These are phyloP conservation scores for Elachura formosa DNA, from an alignment of 2,113 vertebrate species.

Conservation along the genomic window DNA sequence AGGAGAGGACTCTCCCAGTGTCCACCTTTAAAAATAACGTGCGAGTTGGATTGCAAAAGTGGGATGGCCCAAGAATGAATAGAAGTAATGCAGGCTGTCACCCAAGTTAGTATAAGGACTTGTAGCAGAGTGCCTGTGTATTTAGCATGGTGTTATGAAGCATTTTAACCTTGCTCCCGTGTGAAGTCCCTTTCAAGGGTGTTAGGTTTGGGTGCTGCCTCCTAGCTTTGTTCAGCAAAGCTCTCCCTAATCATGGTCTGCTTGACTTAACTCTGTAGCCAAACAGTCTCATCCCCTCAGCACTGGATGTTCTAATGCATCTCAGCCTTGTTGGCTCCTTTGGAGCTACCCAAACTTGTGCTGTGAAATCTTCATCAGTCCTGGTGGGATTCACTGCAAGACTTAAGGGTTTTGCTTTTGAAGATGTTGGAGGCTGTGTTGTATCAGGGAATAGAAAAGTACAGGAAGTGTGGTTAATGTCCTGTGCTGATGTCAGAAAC, in stretches of 20 bases:
- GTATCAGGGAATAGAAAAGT: not conserved
- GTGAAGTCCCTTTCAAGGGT: not conserved
- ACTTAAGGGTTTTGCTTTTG: not conserved
- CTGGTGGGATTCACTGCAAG: not conserved
- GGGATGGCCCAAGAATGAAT: not conserved
- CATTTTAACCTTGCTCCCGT: not conserved
- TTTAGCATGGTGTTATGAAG: not conserved
- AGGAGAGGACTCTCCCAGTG: not conserved
- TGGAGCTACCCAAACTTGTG: not conserved
- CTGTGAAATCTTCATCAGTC: not conserved
- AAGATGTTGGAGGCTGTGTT: not conserved
- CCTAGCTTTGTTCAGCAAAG: not conserved
- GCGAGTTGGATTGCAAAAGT: not conserved
- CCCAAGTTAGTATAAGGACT: not conserved
- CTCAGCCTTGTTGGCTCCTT: not conserved
- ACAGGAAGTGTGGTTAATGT: not conserved
- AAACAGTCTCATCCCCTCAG: not conserved
- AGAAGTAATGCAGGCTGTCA: not conserved
- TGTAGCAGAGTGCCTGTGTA: not conserved
- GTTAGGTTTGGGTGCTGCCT: not conserved
- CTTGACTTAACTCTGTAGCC: not conserved
- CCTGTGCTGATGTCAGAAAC: not conserved
- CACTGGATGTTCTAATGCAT: not conserved
- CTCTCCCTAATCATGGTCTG: not conserved
- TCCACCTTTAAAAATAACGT: fast-evolving